A percentile compares a stretch with the other conserved stretches of the same genome.
Evolutionary conservation across 2,113 vertebrate genomes (phyloP).

Genomic region (Ia io): DNA sequence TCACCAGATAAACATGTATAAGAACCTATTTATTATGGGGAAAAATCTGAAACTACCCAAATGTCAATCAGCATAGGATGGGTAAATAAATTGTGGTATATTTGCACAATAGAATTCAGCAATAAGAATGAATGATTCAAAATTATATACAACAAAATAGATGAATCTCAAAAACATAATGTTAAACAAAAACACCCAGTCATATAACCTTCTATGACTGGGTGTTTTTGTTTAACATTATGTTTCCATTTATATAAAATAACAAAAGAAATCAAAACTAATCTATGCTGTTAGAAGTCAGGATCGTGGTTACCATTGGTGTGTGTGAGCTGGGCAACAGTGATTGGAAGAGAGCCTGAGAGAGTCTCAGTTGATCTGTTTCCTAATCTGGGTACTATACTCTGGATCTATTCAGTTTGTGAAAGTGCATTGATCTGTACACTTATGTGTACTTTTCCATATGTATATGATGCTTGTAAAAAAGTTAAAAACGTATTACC

Average conservation of each 20-base stretch:
- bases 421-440: background rate
- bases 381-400: background rate
- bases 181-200: background rate
- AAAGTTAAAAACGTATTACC: conserved; percentile 8
- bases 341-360: background rate
- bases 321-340: background rate
- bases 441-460: background rate
- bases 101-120: background rate
- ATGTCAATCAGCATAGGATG: background rate
- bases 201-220: background rate
- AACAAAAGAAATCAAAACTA: background rate
- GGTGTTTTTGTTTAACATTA: background rate
- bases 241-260: background rate
- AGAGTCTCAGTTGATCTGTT: background rate
- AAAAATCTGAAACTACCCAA: background rate
- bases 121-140: background rate
- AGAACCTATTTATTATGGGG: background rate
- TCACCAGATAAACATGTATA: background rate
- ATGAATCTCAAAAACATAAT: background rate
- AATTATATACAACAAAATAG: background rate
- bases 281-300: background rate
- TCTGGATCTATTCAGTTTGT: background rate
- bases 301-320: background rate
- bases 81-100: background rate
- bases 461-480: background rate